Base-by-base conservation (phyloP, 2,797 vertebrate genomes). In the Mormyrus proboscirostris region DNA sequence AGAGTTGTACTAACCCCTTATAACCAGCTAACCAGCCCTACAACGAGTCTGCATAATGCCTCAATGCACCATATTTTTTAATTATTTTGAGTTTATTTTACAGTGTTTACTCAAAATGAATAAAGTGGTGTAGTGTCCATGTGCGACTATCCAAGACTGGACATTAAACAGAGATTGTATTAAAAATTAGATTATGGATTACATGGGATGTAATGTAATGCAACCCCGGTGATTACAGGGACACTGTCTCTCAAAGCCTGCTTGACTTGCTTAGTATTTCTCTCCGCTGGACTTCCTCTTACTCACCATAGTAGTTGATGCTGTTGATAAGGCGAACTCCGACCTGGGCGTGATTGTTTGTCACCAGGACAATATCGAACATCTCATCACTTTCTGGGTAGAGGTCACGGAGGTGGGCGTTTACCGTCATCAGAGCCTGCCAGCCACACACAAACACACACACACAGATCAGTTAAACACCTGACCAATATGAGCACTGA, bases 351-450 rank as follows among this genome's bases (percentile, higher is more conserved):
- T 99, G 98, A 91, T 99, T 98, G 95, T 98, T 98, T 91, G 98
- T 99, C 95, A 99, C 96, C 59, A 99, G 98, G 90, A 99, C 97
- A 0, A 99, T 97, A 91, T 99, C 98, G 0, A 99, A 99, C 73
- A 99, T 93, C 92, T 99, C 98, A 91, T 99, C 97, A 0, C 97
- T 98, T 5, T 98, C 97, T 0, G 98, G 97, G 92, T 99, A 99
- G 88, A 99, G 96, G 91, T 97, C 94, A 0, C 98, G 96, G 87
- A 99, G 96, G 41, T 92, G 95, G 38, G 49, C 87, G 25, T 99
- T 99, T 91, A 99, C 98, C 0, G 97, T 96, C 91, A 99, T 97
- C 95, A 99, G 94, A 2, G 98, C 98, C 98, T 99, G 94, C 6
- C 19, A 84, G 41, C 47, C 83, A 10, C 44, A 85, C 83, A 51